These are phyloP conservation scores for Lissocephala sabroskyi DNA, from an alignment of 2,888 invertebrate species.

Conservation along the genomic window DNA sequence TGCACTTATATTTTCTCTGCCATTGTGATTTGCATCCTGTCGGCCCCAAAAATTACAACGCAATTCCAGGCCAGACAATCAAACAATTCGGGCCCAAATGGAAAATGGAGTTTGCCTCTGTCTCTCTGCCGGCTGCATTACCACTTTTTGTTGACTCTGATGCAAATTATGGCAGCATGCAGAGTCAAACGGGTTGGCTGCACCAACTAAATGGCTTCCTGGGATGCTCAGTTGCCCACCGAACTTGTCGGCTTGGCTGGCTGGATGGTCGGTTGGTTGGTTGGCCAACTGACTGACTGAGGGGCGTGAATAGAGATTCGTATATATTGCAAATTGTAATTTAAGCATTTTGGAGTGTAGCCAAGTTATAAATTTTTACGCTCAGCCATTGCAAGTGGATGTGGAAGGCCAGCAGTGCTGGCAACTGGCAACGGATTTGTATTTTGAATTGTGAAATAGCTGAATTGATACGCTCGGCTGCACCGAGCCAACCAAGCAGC, in stretches of 20 bases:
- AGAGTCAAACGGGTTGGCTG: too few species aligned
- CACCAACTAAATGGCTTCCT: conserved; percentile 3
- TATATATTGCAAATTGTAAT: conserved; percentile 53
- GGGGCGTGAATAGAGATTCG: conserved; percentile 2
- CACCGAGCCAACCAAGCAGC: conserved; percentile 14
- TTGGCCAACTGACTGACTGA: neutral
- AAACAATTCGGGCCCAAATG: too few species aligned
- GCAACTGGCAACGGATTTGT: conserved; percentile 19
- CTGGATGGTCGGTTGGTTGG: too few species aligned
- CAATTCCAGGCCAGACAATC: too few species aligned
- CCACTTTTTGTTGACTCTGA: too few species aligned
- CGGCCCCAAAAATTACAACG: too few species aligned
- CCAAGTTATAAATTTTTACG: conserved; percentile 63
- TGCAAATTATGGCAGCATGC: neutral
- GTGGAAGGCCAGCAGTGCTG: neutral
- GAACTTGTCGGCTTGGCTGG: neutral
- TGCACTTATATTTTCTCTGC: too few species aligned
- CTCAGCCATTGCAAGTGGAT: conserved; percentile 1
- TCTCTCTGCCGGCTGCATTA: too few species aligned
- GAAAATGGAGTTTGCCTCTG: too few species aligned
- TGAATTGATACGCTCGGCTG: conserved; percentile 57
- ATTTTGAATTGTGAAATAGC: conserved; percentile 36
- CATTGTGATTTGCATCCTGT: too few species aligned
- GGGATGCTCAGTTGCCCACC: neutral
- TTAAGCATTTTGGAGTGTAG: conserved; percentile 59